These are phyloP conservation scores for Oedothorax gibbosus DNA, from an alignment of 1,140 invertebrate species.

Conservation along the genomic window DNA sequence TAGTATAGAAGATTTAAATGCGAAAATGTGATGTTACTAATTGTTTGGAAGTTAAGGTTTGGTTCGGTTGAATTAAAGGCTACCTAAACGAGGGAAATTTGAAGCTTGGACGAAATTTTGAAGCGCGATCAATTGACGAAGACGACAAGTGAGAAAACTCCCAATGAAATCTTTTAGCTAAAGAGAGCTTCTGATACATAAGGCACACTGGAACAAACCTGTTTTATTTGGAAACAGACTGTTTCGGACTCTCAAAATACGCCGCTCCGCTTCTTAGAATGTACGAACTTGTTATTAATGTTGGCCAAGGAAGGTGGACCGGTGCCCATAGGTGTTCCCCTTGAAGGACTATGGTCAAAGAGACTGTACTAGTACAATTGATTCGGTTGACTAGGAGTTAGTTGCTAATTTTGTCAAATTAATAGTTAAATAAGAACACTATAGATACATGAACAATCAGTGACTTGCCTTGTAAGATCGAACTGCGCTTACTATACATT, in stretches of 20 bases:
- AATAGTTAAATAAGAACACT: no score
- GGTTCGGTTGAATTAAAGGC: no score
- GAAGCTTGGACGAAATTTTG: no score
- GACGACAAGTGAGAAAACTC: not conserved
- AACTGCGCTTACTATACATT: no score
- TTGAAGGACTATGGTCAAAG: slow-evolving; percentile 18
- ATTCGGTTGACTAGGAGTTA: not conserved
- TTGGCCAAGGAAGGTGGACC: slow-evolving; percentile 44
- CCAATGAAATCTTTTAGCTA: slow-evolving; percentile 18
- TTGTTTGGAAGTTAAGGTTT: no score
- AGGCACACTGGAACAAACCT: slow-evolving; percentile 8
- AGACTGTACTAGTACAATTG: not conserved
- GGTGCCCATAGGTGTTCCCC: slow-evolving; percentile 46
- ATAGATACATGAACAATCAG: no score
- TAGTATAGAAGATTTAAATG: no score
- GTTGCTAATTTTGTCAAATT: no score
- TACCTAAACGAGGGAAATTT: no score
- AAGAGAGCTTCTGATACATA: not conserved
- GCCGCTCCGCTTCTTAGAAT: not conserved
- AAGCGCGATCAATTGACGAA: no score
- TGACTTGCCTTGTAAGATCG: no score
- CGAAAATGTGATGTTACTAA: no score
- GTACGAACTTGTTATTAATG: slow-evolving; percentile 51
- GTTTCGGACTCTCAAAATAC: slow-evolving; percentile 12
- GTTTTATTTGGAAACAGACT: slow-evolving; percentile 51